These are phyloP conservation scores for Teleopsis dalmanni DNA, from an alignment of 1,140 invertebrate species.

Conservation along the genomic window DNA sequence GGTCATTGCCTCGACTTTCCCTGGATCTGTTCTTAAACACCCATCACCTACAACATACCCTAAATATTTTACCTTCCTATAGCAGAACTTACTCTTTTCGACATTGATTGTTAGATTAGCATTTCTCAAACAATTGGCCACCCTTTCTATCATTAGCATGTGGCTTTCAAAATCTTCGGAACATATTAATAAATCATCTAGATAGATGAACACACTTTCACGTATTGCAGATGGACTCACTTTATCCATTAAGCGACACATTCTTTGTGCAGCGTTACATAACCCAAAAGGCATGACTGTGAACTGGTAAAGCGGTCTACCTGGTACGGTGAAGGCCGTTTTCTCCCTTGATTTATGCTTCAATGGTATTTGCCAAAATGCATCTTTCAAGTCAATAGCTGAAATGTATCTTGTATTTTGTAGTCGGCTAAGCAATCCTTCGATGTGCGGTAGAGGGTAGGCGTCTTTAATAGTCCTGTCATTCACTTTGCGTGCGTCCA, in stretches of 20 bases:
- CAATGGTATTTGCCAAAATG: constrained; percentile 37
- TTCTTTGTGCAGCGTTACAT: not conserved
- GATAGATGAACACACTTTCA: constrained; percentile 1
- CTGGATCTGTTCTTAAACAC: too few relatives aligned
- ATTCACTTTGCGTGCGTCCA: constrained; percentile 38
- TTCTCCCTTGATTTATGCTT: constrained; percentile 22
- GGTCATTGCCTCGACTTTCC: too few relatives aligned
- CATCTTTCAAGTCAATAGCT: constrained; percentile 34
- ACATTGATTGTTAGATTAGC: too few relatives aligned
- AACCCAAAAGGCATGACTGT: constrained; percentile 15
- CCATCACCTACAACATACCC: too few relatives aligned
- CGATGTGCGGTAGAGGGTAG: constrained; percentile 45
- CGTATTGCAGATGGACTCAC: not conserved
- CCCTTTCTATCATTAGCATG: too few relatives aligned
- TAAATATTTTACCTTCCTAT: too few relatives aligned
- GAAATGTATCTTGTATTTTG: constrained; percentile 28
- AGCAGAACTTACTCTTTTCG: too few relatives aligned
- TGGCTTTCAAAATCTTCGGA: not conserved
- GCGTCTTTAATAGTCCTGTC: constrained; percentile 27
- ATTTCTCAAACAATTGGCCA: too few relatives aligned
- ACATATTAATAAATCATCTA: constrained; percentile 1
- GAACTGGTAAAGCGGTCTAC: constrained; percentile 41
- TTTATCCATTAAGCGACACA: constrained; percentile 4
- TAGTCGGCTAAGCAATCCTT: constrained; percentile 39
- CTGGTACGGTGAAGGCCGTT: constrained; percentile 44